phyloP scores from a whole-genome alignment of 2,113 vertebrate species.

The Apteryx owenii region DNA sequence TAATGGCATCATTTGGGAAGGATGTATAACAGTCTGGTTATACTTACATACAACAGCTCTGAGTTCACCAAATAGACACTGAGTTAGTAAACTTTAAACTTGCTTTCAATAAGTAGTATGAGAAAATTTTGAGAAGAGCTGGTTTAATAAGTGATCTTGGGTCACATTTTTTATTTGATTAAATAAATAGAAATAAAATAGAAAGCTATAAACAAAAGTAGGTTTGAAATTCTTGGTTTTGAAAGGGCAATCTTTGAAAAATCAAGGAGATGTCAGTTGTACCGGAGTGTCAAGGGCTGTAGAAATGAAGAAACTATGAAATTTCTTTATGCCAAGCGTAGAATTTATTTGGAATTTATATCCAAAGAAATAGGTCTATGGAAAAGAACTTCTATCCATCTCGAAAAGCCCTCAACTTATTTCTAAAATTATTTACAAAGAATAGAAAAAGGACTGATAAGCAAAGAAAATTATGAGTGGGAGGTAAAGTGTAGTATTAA shows the following conservation, averaged over 20 bases:
- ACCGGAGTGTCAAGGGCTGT: background rate
- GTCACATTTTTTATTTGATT: background rate
- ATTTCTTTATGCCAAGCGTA: background rate
- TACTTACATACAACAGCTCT: background rate
- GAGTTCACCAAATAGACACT: background rate
- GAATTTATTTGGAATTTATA: background rate
- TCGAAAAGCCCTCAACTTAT: background rate
- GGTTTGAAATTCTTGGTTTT: background rate
- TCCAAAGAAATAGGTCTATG: background rate
- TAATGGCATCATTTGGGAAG: background rate
- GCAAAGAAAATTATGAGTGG: background rate
- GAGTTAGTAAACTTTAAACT: background rate
- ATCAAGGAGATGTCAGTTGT: background rate
- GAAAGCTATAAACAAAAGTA: background rate
- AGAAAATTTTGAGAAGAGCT: background rate
- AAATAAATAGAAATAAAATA: background rate
- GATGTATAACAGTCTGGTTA: fast-evolving
- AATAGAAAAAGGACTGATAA: background rate
- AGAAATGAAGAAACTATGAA: background rate
- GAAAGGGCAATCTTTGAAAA: background rate
- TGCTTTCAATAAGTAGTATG: background rate
- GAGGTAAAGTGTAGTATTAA: background rate
- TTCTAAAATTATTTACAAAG: background rate
- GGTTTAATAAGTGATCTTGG: background rate
- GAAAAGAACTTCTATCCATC: background rate